Percentiles rank a stretch among this genome's conserved stretches.
Conservation (phyloP, 1,140 invertebrate species). For the Papilio glaucus region DNA sequence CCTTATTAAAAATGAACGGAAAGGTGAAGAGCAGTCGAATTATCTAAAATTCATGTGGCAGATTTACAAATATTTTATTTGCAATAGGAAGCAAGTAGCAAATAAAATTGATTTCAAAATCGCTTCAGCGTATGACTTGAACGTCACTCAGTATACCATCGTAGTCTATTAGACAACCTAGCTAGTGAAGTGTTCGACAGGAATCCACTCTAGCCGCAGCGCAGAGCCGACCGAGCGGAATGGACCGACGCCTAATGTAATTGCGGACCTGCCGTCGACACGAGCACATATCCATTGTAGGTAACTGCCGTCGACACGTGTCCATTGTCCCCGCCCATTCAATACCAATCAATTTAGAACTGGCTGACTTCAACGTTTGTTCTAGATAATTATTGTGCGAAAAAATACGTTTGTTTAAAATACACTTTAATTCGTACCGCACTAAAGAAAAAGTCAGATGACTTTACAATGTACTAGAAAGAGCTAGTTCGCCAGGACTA, state of each 20-base stretch:
- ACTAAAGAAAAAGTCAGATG: too few species aligned
- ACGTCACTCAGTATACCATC: background rate
- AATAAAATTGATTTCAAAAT: background rate
- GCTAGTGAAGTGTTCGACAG: background rate
- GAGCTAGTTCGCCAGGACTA: too few species aligned
- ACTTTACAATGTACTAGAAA: too few species aligned
- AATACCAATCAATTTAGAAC: conserved; percentile 16
- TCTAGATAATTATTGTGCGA: background rate
- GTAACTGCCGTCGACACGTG: background rate
- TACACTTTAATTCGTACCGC: too few species aligned
- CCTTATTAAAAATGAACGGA: too few species aligned
- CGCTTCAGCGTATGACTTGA: conserved; percentile 2
- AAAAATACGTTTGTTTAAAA: background rate
- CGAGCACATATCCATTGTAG: background rate
- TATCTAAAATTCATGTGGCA: too few species aligned
- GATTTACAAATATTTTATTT: too few species aligned
- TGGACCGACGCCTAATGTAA: conserved; percentile 28
- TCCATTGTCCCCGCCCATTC: conserved; percentile 16
- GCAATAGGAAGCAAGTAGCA: too few species aligned
- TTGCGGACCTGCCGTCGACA: conserved; percentile 14
- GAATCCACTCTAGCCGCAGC: conserved; percentile 13
- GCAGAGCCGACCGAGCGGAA: background rate
- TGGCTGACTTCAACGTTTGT: background rate
- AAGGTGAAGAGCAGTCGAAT: too few species aligned
- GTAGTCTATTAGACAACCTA: conserved; percentile 11